Conservation (phyloP, 2,113 vertebrate genomes). For the Galeopterus variegatus region DNA sequence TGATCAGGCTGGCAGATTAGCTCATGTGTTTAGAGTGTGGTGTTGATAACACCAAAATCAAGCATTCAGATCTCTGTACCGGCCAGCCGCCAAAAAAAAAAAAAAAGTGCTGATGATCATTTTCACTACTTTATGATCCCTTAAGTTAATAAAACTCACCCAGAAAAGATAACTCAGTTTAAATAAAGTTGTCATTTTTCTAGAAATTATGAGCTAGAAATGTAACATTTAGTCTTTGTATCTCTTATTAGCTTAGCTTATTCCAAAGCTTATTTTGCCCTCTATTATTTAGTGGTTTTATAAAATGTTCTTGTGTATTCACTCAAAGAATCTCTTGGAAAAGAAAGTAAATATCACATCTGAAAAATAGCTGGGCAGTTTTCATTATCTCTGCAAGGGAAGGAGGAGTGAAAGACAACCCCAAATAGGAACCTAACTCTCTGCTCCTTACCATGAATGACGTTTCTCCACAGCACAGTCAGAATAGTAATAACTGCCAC, state of each 20-base stretch:
- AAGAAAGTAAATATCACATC: conserved; percentile 2
- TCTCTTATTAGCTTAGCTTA: conserved; percentile 33
- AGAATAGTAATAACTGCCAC: not conserved
- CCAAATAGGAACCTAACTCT: not conserved
- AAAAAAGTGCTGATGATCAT: not conserved
- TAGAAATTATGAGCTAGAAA: not conserved
- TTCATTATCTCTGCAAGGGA: not conserved
- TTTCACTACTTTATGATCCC: conserved; percentile 13
- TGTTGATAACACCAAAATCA: too few species aligned
- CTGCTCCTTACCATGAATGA: not conserved
- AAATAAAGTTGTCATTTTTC: not conserved
- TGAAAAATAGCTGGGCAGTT: not conserved
- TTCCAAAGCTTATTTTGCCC: conserved; percentile 32
- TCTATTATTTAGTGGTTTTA: not conserved
- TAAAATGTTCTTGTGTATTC: conserved; percentile 7
- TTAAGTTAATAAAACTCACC: conserved; percentile 28
- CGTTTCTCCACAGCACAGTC: not conserved
- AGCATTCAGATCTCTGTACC: too few species aligned
- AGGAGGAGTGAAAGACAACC: not conserved
- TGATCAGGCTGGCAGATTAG: not conserved
- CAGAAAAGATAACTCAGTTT: conserved; percentile 6
- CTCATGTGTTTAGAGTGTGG: too few species aligned
- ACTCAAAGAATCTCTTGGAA: not conserved
- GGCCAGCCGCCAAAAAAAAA: too few species aligned
- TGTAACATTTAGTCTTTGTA: not conserved